Percentiles rank a stretch among this genome's conserved stretches.
Conservation (phyloP, 2,797 vertebrate genomes). For the Pseudomugil tenellus region DNA sequence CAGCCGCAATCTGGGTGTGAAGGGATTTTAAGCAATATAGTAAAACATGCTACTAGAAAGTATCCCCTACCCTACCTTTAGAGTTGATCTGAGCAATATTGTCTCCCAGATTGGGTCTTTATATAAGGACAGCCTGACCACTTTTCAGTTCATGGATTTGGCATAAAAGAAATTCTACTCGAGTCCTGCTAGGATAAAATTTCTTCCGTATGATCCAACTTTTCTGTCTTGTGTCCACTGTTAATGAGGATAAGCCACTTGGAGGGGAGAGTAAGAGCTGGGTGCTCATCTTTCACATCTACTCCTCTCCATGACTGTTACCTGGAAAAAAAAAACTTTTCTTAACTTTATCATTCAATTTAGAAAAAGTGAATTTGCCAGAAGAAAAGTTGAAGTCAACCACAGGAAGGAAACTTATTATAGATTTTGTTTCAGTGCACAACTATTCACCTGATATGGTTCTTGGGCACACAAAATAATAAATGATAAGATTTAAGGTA, state of each 20-base stretch:
- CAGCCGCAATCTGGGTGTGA: too few relatives aligned
- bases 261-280: slow-evolving; percentile 43
- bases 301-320: slow-evolving; percentile 7
- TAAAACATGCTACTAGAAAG: too few relatives aligned
- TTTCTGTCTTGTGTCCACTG: slow-evolving; percentile 4
- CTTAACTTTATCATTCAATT: not conserved
- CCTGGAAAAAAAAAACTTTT: slow-evolving; percentile 4
- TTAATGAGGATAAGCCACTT: slow-evolving; percentile 35
- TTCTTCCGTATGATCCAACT: not conserved
- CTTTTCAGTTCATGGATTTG: not conserved
- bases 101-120: not conserved
- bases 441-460: not conserved
- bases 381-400: slow-evolving; percentile 4
- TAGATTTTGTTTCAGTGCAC: slow-evolving; percentile 17
- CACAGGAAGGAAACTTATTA: slow-evolving; percentile 5
- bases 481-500: too few relatives aligned
- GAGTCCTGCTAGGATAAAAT: not conserved
- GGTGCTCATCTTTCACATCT: slow-evolving; percentile 59
- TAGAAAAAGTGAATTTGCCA: not conserved
- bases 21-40: too few relatives aligned
- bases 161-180: slow-evolving; percentile 1
- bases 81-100: not conserved
- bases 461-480: not conserved
- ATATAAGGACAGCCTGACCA: not conserved
- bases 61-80: too few relatives aligned